Conservation (phyloP, 2,797 vertebrate species). For the Pyrocephalus nanus region DNA sequence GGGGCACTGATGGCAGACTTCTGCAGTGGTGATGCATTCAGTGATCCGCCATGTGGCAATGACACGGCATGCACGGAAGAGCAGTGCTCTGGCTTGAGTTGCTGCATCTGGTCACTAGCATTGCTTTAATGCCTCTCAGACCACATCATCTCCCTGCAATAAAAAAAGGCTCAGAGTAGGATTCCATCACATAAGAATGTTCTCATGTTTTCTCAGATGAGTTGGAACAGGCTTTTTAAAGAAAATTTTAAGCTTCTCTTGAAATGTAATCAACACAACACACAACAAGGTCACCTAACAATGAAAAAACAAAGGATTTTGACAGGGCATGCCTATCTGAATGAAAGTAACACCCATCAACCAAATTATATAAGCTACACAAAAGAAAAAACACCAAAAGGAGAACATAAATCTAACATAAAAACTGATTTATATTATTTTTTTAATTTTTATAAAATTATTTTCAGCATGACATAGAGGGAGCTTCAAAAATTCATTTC, state of each 20-base stretch:
- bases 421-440: not conserved
- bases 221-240: not conserved
- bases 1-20: not conserved
- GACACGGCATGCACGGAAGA: rapidly evolving
- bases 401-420: not conserved
- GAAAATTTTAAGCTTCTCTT: not conserved
- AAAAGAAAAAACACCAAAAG: not conserved
- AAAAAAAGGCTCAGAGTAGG: not conserved
- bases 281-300: not conserved
- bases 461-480: not conserved
- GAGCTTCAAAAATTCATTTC: not conserved
- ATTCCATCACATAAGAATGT: not conserved
- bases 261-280: not conserved
- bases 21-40: not conserved
- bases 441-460: not conserved
- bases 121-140: not conserved
- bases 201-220: not conserved
- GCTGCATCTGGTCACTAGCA: not conserved
- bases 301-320: not conserved
- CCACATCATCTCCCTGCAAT: not conserved
- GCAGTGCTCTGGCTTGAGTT: rapidly evolving
- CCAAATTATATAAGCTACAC: not conserved
- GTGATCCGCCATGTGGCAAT: not conserved
- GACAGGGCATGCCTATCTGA: not conserved
- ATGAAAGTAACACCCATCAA: not conserved